Base-by-base conservation (phyloP, 1,140 invertebrate species). In the Pygmarrhopalites habei region DNA sequence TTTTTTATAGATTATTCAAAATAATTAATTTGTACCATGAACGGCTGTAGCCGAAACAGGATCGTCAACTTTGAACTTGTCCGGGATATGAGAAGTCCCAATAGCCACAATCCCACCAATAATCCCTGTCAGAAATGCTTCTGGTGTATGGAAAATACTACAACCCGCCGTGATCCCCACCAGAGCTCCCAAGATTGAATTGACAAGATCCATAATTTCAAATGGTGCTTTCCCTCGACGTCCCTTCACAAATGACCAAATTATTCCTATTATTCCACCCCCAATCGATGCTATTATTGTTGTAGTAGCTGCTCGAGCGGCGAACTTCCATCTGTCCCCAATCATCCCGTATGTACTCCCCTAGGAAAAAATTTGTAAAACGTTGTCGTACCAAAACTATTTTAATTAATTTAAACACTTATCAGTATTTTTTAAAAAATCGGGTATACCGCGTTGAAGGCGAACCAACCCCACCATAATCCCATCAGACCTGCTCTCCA, bases 31-130 rank as follows among this genome's bases (percentile, higher is more conserved):
- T n/a, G n/a, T 60, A 72, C 90, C 90, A 74, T 95, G 92, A 2
- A 95, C 91, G 5, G 90, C 83, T 23, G 87, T 85, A 0, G 91
- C 91, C 5, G 90, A 90, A 1, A 95, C 91, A 0, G 92, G 92
- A 78, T 96, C 92, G 72, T 95, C 92, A 1, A 95, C 83, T 7
- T 82, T 80, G 26, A 90, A 68, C 69, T 75, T 80, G 72, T 93
- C 89, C 44, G 94, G 81, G 0, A 92, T 63, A 0, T 87, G 86
- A 75, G 86, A 84, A 0, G 80, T 77, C 0, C 81, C 53, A 43
- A 88, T 86, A 1, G 86, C 83, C 26, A 93, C 78, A 2, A 85
- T 73, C 0, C 82, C 86, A 1, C 91, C 90, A 14, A 95, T 78
- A 25, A 82, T 77, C 0, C 92, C 92, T 41, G 95, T 85, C 0